These are phyloP conservation scores for Kryptolebias marmoratus DNA, from an alignment of 2,113 vertebrate species.

Conservation along the genomic window DNA sequence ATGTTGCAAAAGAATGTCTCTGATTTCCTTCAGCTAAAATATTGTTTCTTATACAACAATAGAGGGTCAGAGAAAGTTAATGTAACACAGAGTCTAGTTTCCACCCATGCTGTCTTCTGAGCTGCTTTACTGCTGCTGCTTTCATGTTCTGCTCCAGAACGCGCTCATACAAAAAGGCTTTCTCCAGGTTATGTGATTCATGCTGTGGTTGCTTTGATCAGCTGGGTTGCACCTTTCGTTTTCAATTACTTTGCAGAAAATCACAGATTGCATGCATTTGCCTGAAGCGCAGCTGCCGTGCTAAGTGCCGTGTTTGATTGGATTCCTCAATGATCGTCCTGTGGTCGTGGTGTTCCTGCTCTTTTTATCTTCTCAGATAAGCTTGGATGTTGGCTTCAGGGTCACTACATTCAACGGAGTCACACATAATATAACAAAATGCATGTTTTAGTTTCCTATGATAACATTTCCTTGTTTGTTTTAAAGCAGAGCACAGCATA, in stretches of 20 bases:
- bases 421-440: conserved; percentile 17
- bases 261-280: not conserved
- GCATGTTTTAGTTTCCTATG: conserved; percentile 44
- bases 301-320: not conserved
- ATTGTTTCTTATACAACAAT: conserved; percentile 37
- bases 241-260: not conserved
- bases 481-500: conserved; percentile 61
- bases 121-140: conserved; percentile 24
- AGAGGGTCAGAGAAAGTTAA: conserved; percentile 30
- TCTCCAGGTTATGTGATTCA: conserved; percentile 14
- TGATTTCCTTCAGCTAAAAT: conserved; percentile 24
- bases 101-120: conserved; percentile 5
- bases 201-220: conserved; percentile 14
- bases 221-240: conserved; percentile 4
- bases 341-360: not conserved
- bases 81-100: conserved; percentile 13
- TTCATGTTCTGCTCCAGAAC: conserved; percentile 28
- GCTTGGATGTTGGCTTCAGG: conserved; percentile 3
- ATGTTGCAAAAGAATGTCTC: conserved; percentile 23
- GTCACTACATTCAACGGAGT: conserved; percentile 33
- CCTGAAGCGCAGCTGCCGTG: not conserved
- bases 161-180: not conserved
- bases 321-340: not conserved
- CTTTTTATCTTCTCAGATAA: conserved; percentile 11
- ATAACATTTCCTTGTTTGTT: conserved; percentile 54